Evolutionary conservation across 2,888 invertebrate genomes (phyloP).

Genomic region (Drosophila tripunctata): DNA sequence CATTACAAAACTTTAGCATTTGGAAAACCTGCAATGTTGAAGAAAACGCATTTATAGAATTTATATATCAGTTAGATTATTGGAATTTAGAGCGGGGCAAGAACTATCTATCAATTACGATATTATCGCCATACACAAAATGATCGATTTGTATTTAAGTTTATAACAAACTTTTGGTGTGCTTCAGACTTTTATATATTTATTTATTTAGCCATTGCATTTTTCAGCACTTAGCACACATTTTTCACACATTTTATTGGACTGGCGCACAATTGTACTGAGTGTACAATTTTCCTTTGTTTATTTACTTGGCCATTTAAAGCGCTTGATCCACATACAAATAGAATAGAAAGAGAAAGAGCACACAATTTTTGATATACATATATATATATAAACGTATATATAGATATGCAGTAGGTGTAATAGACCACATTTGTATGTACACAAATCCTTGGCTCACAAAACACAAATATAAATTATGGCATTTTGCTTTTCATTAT

Average conservation of each 20-base stretch:
- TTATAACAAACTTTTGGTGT: constrained; percentile 48
- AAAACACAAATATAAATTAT: constrained; percentile 70
- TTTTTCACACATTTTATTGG: constrained; percentile 77
- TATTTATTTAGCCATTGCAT: constrained; percentile 68
- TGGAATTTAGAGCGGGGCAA: not conserved
- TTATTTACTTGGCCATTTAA: constrained; percentile 76
- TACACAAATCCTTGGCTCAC: constrained; percentile 63
- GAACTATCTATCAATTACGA: not conserved
- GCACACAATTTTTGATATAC: constrained; percentile 15
- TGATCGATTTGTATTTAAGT: constrained; percentile 71
- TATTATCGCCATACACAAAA: constrained; percentile 22
- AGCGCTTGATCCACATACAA: constrained; percentile 66
- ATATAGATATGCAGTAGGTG: constrained; percentile 7
- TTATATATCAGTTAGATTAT: not conserved
- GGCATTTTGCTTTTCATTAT: constrained; percentile 52
- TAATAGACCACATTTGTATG: constrained; percentile 1
- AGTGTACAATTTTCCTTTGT: constrained; percentile 75
- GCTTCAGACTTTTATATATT: constrained; percentile 61
- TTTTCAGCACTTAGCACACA: constrained; percentile 59
- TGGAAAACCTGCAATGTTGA: not conserved
- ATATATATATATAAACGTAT: not conserved
- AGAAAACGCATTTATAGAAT: not conserved
- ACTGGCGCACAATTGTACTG: constrained; percentile 52
- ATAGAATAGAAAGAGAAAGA: constrained; percentile 7
- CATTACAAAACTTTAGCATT: constrained; percentile 22